phyloP scores from a whole-genome alignment of 2,113 vertebrate species.

The Lethenteron camtschaticum region DNA sequence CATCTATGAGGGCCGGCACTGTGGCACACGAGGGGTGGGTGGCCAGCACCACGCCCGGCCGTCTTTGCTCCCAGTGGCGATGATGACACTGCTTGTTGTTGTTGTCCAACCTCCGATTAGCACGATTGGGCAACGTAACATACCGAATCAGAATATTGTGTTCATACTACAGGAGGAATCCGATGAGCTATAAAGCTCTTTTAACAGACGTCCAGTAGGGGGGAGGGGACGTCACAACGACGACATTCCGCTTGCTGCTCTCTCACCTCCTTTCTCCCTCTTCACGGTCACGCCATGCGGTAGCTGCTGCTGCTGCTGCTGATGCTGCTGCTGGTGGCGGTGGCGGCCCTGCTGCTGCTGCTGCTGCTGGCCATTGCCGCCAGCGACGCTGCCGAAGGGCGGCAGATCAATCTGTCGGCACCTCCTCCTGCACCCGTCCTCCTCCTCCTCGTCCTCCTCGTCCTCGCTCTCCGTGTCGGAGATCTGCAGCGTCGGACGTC shows the following conservation, averaged over 20 bases:
- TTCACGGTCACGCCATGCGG: background rate
- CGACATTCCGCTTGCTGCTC: no score
- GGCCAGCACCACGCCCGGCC: background rate
- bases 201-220: no score
- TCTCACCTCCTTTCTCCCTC: no score
- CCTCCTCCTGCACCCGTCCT: background rate
- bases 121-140: no score
- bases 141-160: no score
- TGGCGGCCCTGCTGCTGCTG: background rate
- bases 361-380: background rate
- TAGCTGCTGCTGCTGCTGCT: background rate
- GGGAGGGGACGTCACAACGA: no score
- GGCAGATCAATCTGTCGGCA: no score
- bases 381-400: background rate
- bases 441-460: background rate
- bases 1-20: background rate
- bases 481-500: conserved; percentile 1
- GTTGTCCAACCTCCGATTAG: no score
- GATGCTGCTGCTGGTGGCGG: background rate
- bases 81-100: no score
- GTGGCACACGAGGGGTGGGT: background rate
- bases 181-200: no score
- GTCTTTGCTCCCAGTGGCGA: no score
- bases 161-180: no score
- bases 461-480: conserved; percentile 1